Evolutionary conservation across 1,140 invertebrate genomes (phyloP).

Genomic region (Ylistrum balloti): DNA sequence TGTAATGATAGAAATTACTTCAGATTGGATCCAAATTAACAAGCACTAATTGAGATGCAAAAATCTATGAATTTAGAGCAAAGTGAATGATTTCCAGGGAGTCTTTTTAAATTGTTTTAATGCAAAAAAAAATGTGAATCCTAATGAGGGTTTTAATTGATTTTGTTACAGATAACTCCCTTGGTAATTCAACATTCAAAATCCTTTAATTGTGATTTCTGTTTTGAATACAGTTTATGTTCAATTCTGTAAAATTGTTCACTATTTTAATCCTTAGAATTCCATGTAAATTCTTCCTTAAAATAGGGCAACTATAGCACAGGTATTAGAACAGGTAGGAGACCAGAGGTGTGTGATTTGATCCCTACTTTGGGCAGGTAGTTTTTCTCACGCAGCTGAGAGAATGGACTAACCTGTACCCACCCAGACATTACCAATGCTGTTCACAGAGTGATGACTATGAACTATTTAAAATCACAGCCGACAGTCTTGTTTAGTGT

Average conservation of each 20-base stretch:
- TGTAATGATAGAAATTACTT: constrained; percentile 36
- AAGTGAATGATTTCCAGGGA: not conserved
- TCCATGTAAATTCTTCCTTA: too few species aligned
- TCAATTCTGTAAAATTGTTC: not conserved
- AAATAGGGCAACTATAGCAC: too few species aligned
- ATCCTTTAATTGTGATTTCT: not conserved
- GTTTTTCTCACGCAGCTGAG: too few species aligned
- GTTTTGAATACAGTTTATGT: not conserved
- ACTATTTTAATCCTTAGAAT: not conserved
- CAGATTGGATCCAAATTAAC: constrained; percentile 21
- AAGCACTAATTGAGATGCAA: constrained; percentile 16
- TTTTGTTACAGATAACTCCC: constrained; percentile 19
- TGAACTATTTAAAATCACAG: too few species aligned
- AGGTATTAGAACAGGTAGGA: too few species aligned
- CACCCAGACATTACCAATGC: too few species aligned
- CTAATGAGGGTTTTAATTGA: constrained; percentile 10
- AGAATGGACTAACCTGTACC: too few species aligned
- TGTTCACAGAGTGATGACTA: too few species aligned
- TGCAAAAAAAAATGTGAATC: not conserved
- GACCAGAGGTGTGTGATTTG: too few species aligned
- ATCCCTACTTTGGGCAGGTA: too few species aligned
- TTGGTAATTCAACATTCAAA: not conserved
- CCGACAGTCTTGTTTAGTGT: too few species aligned
- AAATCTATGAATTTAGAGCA: constrained; percentile 7
- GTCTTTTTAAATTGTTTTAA: constrained; percentile 1